Evolutionary conservation across 2,797 vertebrate species (phyloP).

Genomic region (Melanotaenia boesemani): DNA sequence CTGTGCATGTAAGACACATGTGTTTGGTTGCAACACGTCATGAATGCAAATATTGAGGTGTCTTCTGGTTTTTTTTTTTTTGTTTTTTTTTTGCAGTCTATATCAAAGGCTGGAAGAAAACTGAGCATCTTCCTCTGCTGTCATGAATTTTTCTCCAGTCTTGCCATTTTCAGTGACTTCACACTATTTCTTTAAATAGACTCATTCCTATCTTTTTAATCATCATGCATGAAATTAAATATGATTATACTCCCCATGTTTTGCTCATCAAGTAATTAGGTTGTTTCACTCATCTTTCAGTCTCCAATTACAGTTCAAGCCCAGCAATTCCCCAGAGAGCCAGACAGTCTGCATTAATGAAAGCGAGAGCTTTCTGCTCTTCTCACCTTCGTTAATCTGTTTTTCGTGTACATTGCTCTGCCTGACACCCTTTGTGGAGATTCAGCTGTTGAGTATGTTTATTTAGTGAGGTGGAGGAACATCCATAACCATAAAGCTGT

Average conservation of each 20-base stretch:
- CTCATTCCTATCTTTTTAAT: slow-evolving; percentile 15
- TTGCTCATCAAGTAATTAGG: slow-evolving; percentile 67
- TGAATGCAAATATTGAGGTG: slow-evolving; percentile 20
- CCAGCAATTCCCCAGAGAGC: slow-evolving; percentile 2
- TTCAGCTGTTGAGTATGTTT: slow-evolving; percentile 69
- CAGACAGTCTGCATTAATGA: slow-evolving; percentile 58
- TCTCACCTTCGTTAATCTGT: slow-evolving; percentile 69
- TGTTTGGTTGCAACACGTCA: slow-evolving; percentile 36
- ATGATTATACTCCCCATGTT: slow-evolving; percentile 51
- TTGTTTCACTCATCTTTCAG: slow-evolving; percentile 56
- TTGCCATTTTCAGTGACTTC: slow-evolving; percentile 23
- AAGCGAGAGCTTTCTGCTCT: slow-evolving; percentile 48
- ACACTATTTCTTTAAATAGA: slow-evolving; percentile 46
- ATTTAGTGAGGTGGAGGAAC: slow-evolving; percentile 58
- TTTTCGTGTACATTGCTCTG: slow-evolving; percentile 47
- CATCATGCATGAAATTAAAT: slow-evolving; percentile 43
- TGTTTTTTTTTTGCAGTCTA: slow-evolving; percentile 22
- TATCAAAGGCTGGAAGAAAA: slow-evolving; percentile 56
- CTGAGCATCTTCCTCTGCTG: slow-evolving; percentile 41
- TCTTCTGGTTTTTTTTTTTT: slow-evolving; percentile 29
- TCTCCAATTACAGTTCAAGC: slow-evolving; percentile 59
- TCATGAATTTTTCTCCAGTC: slow-evolving; percentile 19
- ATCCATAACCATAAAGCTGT: slow-evolving; percentile 74
- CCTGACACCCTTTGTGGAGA: slow-evolving; percentile 54
- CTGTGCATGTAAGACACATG: slow-evolving; percentile 39